Conservation (phyloP, 1,140 invertebrate species). For the Papilio helenus region DNA sequence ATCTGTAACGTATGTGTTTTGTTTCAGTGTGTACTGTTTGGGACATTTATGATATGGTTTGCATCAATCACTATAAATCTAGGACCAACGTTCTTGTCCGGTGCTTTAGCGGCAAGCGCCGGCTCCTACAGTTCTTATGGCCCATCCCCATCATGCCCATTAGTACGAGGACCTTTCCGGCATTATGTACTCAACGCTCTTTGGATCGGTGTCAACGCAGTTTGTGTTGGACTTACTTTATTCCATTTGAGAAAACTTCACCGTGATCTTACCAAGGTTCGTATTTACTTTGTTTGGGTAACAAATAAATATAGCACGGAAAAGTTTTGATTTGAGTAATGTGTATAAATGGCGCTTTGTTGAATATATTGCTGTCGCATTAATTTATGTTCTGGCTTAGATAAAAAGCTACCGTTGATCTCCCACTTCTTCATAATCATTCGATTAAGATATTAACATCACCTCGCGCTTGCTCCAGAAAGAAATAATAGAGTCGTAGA, state of each 20-base stretch:
- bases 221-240: conserved; percentile 93
- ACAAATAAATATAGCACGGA: conserved; percentile 52
- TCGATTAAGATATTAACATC: conserved; percentile 22
- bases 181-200: conserved; percentile 95
- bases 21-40: conserved; percentile 94
- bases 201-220: conserved; percentile 94
- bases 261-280: conserved; percentile 90
- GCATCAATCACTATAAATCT: conserved; percentile 95
- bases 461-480: conserved; percentile 21
- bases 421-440: conserved; percentile 28
- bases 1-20: conserved; percentile 49
- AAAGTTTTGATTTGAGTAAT: conserved; percentile 53
- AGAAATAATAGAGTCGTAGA: conserved; percentile 26
- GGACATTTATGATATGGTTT: conserved; percentile 97
- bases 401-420: conserved; percentile 24
- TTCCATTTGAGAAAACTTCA: conserved; percentile 93
- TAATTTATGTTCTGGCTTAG: conserved; percentile 37
- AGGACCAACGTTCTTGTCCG: conserved; percentile 94
- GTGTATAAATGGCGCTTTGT: conserved; percentile 40
- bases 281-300: conserved; percentile 44
- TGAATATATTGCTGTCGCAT: conserved; percentile 41
- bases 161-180: conserved; percentile 90
- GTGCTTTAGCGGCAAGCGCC: conserved; percentile 92
- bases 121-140: conserved; percentile 85
- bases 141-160: conserved; percentile 91